Conservation (phyloP, 2,797 vertebrate species). For the Lagodon rhomboides region DNA sequence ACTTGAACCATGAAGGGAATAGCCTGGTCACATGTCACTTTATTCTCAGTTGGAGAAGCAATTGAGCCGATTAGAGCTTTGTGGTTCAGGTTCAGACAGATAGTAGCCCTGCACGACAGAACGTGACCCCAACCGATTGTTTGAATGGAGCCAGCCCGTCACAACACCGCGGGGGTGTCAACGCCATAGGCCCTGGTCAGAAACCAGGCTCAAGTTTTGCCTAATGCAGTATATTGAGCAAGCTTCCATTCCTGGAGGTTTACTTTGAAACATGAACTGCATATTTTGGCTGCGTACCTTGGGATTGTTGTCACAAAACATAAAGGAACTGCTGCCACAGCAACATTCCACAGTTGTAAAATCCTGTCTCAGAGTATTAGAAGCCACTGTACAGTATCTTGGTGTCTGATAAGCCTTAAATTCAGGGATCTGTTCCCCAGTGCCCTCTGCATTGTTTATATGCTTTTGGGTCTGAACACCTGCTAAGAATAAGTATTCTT, state of each 20-base stretch:
- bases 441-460: neutral
- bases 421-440: neutral
- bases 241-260: neutral
- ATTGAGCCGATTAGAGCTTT: constrained; percentile 10
- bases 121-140: neutral
- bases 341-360: neutral
- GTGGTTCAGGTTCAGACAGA: neutral
- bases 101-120: neutral
- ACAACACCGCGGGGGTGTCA: neutral
- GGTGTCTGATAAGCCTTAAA: neutral
- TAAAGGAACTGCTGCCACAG: neutral
- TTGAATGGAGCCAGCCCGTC: neutral
- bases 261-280: neutral
- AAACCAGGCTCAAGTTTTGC: neutral
- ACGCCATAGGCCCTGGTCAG: neutral
- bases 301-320: neutral
- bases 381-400: neutral
- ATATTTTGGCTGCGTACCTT: neutral
- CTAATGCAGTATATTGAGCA: neutral
- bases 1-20: constrained; percentile 1
- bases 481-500: neutral
- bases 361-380: neutral
- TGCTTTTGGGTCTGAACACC: neutral
- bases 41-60: constrained; percentile 6
- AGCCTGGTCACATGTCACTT: neutral